These are phyloP conservation scores for Meriones psammophilus DNA, from an alignment of 2,797 vertebrate genomes.

Conservation along the genomic window DNA sequence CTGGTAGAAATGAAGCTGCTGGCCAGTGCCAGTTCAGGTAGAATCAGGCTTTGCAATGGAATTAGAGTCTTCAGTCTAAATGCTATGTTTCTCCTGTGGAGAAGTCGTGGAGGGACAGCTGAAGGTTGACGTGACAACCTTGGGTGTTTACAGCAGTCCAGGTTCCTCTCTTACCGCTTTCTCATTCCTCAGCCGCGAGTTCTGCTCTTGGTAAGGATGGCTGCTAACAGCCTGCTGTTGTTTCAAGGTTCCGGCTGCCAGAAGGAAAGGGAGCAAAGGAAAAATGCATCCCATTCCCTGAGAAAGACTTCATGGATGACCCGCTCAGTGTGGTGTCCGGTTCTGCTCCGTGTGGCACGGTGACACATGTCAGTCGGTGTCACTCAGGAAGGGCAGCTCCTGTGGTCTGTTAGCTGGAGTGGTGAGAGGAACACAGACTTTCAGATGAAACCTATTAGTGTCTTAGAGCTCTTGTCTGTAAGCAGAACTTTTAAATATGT, in stretches of 20 bases:
- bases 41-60: background rate
- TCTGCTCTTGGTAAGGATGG: background rate
- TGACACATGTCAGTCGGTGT: background rate
- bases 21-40: constrained; percentile 12
- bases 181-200: background rate
- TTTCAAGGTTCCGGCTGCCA: background rate
- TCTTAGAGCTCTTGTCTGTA: background rate
- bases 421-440: background rate
- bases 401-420: background rate
- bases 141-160: background rate
- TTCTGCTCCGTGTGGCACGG: background rate
- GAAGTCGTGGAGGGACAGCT: background rate
- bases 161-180: background rate
- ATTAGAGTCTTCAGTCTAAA: constrained; percentile 9
- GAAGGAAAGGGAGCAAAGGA: background rate
- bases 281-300: background rate
- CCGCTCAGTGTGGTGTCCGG: background rate
- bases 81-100: background rate
- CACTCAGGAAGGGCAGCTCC: background rate
- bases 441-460: background rate
- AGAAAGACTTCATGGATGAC: background rate
- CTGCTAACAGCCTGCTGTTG: background rate
- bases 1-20: background rate
- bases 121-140: background rate
- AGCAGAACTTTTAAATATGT: background rate